Base-by-base conservation (phyloP, 2,113 vertebrate genomes). In the Paradoxurus hermaphroditus region DNA sequence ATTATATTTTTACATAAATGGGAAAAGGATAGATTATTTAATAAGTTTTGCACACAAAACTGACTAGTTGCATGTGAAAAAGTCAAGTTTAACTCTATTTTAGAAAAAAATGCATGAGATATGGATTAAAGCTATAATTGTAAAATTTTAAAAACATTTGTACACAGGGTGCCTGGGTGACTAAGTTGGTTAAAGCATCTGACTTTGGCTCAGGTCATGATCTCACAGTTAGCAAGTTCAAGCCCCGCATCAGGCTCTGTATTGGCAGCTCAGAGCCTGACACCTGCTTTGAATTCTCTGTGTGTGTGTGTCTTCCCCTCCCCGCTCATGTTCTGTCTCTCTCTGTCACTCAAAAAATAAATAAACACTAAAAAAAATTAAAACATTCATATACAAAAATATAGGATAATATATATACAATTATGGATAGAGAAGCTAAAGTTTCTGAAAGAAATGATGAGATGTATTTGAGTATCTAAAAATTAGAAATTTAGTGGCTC, bases 11-110 rank as follows among this genome's bases (percentile, higher is more conserved):
- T 73, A 44, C 23, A 2, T 59, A 53, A 72, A 9, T 31, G 41
- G 1, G n/a, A 75, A 96, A 95, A 83, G 72, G 3, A 68, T 78
- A 4, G 21, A 23, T 63, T 83, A 78, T 29, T 90, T 82, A 63
- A 81, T 63, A 89, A 83, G 19, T 36, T 78, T 84, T 97, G 21
- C 49, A 85, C 29, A 16, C 6, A 93, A 95, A 96, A 94, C 44
- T 81, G 56, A 87, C 13, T 67, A 44, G 19, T 36, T 15, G 49
- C 46, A 56, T 73, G 23, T 75, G 27, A 85, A 87, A 87, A 96
- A 91, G 46, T 65, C 59, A 77, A 85, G 82, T 65, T 77, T 59
- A 56, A 88, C 46, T 13, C 51, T n/a, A 46, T 84, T 63, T 95
- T 81, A 68, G 56, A 7, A 82, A 92, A 89, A 90, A 77, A 75